Evolutionary conservation across 2,797 vertebrate genomes (phyloP).

Genomic region (Acipenser transmontanus): DNA sequence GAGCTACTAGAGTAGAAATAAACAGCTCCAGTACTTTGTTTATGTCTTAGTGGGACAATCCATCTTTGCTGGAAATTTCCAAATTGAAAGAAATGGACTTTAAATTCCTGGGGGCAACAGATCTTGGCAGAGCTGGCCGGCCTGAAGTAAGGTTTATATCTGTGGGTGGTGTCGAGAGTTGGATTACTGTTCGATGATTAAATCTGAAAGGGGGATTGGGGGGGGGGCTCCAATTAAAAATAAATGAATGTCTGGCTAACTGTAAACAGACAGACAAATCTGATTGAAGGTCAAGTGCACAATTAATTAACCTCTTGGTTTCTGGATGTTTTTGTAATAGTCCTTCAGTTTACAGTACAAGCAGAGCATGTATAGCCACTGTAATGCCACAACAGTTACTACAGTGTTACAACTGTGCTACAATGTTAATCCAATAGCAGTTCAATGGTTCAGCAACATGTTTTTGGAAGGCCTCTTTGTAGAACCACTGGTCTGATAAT

Average conservation of each 20-base stretch:
- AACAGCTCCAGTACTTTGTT: not conserved
- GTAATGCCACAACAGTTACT: no score
- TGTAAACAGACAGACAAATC: constrained; percentile 2
- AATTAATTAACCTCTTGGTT: constrained; percentile 6
- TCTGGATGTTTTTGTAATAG: not conserved
- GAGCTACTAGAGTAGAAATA: no score
- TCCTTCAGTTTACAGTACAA: no score
- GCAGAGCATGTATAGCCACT: not conserved
- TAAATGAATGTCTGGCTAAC: constrained; percentile 6
- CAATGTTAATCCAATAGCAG: constrained; percentile 40
- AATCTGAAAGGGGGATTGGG: constrained; percentile 35
- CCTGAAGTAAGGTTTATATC: constrained; percentile 41
- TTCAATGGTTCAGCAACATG: constrained; percentile 65
- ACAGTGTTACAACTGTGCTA: constrained; percentile 20
- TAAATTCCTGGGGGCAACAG: constrained; percentile 24
- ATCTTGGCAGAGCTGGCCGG: constrained; percentile 26
- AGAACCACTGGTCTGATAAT: constrained; percentile 39
- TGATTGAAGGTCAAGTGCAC: constrained; percentile 12
- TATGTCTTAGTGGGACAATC: not conserved
- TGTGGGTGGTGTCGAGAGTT: constrained; percentile 48
- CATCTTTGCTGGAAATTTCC: constrained; percentile 7
- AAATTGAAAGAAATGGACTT: constrained; percentile 8
- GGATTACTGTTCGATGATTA: constrained; percentile 53
- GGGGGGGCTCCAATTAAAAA: constrained; percentile 6
- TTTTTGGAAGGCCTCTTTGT: constrained; percentile 42